A percentile compares a stretch with the other conserved stretches of the same genome.
These are phyloP conservation scores for Rotaria magnacalcarata DNA, from an alignment of 2,888 invertebrate genomes.

Conservation along the genomic window DNA sequence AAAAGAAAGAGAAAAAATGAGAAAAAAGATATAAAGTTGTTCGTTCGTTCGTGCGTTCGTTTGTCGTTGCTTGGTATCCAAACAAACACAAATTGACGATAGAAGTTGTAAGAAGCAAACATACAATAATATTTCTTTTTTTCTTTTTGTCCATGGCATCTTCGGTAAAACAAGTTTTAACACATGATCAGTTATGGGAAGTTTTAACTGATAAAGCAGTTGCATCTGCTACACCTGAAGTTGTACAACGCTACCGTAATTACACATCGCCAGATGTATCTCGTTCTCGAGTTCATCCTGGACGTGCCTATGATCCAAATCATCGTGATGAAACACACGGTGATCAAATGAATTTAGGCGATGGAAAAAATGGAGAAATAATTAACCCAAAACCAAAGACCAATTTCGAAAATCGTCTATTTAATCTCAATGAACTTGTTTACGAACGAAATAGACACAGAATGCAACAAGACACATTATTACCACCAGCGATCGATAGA, in stretches of 20 bases:
- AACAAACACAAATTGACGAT: constrained; percentile 1
- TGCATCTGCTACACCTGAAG: constrained; percentile 48
- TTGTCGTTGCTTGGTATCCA: constrained; percentile 14
- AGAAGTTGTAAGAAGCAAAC: not conserved
- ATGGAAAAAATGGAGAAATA: constrained; percentile 51
- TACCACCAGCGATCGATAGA: constrained; percentile 32
- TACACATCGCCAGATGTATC: constrained; percentile 55
- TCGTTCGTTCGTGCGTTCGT: constrained; percentile 7
- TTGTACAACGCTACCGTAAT: constrained; percentile 54
- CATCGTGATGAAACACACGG: constrained; percentile 57
- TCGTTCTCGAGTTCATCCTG: constrained; percentile 55
- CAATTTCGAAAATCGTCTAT: constrained; percentile 52
- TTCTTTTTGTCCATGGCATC: constrained; percentile 18
- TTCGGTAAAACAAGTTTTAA: not conserved
- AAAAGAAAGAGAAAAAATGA: not conserved
- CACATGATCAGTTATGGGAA: constrained; percentile 35
- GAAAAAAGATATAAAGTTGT: not conserved
- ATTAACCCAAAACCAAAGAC: constrained; percentile 55
- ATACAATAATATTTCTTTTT: constrained; percentile 7
- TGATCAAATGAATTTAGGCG: constrained; percentile 47
- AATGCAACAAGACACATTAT: not conserved
- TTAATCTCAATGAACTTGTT: constrained; percentile 52
- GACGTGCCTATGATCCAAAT: constrained; percentile 55
- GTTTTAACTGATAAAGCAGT: not conserved
- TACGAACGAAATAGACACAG: constrained; percentile 49